Evolutionary conservation across 2,888 invertebrate genomes (phyloP).

Genomic region (Charanyca ferruginea): DNA sequence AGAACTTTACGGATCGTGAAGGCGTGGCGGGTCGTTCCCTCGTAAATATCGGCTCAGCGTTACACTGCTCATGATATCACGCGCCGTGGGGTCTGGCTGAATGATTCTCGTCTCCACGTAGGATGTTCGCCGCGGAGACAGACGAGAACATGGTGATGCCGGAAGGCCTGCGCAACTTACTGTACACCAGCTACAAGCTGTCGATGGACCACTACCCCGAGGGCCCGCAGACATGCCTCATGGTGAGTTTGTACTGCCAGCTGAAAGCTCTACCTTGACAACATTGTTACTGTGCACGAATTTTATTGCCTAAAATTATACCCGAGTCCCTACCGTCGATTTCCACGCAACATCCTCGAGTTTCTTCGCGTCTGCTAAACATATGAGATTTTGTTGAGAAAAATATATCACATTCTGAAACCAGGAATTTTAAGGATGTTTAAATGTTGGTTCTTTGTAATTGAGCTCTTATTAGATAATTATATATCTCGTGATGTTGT

Average conservation of each 20-base stretch:
- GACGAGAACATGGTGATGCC: constrained; percentile 92
- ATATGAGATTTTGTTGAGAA: neutral
- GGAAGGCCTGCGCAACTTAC: constrained; percentile 92
- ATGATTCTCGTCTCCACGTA: constrained; percentile 51
- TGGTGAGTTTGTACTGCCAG: constrained; percentile 76
- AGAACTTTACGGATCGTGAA: too few relatives aligned
- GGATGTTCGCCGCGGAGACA: constrained; percentile 91
- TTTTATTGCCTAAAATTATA: neutral
- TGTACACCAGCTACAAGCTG: constrained; percentile 94
- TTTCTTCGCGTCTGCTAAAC: neutral
- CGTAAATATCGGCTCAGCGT: too few relatives aligned
- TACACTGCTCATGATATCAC: too few relatives aligned
- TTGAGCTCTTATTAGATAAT: neutral
- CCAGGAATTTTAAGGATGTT: neutral
- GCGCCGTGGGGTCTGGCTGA: neutral
- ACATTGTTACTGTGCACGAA: neutral
- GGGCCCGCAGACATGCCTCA: constrained; percentile 92
- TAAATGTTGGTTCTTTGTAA: neutral
- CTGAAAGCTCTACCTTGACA: neutral
- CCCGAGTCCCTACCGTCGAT: neutral
- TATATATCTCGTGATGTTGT: neutral
- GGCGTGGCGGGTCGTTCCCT: too few relatives aligned
- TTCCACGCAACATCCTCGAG: neutral
- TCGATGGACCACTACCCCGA: constrained; percentile 95
- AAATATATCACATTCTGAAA: neutral